Percentiles rank a stretch among this genome's conserved stretches.
Evolutionary conservation across 2,888 invertebrate species (phyloP).

Genomic region (Elysia crispata): DNA sequence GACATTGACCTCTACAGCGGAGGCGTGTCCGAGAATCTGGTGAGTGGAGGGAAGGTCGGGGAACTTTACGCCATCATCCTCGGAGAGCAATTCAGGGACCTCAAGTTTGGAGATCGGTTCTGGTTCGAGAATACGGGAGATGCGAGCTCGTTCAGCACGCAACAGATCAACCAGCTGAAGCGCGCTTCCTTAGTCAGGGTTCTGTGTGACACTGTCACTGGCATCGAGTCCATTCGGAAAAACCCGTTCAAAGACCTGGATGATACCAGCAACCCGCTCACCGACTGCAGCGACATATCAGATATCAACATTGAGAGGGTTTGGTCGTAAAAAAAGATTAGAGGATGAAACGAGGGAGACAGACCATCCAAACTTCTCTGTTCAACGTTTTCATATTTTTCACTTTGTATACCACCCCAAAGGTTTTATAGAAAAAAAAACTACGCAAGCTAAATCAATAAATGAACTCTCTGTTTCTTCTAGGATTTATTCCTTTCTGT

Average conservation of each 20-base stretch:
- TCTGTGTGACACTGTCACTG: constrained; percentile 28
- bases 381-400: no score
- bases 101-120: constrained; percentile 32
- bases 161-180: neutral
- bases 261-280: neutral
- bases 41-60: neutral
- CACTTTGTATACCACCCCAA: no score
- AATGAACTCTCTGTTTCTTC: no score
- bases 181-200: constrained; percentile 5
- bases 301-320: constrained; percentile 25
- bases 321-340: neutral
- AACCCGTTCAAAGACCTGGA: neutral
- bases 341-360: no score
- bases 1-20: constrained; percentile 37
- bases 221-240: neutral
- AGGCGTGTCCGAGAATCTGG: neutral
- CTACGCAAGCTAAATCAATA: no score
- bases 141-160: neutral
- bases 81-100: neutral
- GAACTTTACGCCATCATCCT: constrained; percentile 9
- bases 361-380: no score
- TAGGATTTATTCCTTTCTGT: no score
- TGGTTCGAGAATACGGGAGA: constrained; percentile 15
- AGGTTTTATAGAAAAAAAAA: no score
- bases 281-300: neutral